phyloP scores from a whole-genome alignment of 2,888 invertebrate species.

The Lithophane ornitopus region DNA sequence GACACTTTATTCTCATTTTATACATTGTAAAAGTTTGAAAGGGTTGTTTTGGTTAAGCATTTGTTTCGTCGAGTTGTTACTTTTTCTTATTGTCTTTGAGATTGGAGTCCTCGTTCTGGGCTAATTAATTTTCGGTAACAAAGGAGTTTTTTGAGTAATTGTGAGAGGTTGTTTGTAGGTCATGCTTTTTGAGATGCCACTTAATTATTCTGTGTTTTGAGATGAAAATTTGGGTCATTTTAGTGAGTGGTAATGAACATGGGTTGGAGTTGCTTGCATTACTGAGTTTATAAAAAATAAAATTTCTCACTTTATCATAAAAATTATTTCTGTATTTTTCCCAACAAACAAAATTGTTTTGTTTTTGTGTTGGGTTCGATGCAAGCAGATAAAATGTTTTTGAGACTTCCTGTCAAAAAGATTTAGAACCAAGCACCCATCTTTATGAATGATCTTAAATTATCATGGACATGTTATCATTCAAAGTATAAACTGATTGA shows the following conservation, averaged over 20 bases:
- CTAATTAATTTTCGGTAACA: slow-evolving; percentile 69
- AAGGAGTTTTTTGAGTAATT: slow-evolving; percentile 61
- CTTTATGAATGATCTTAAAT: not conserved
- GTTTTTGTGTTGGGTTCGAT: not conserved
- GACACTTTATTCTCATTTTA: slow-evolving; percentile 66
- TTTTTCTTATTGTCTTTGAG: slow-evolving; percentile 62
- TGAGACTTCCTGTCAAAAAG: not conserved
- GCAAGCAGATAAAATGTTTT: not conserved
- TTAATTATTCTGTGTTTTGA: slow-evolving; percentile 53
- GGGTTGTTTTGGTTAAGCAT: slow-evolving; percentile 67
- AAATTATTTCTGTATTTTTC: not conserved
- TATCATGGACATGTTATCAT: not conserved
- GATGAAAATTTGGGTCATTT: slow-evolving; percentile 34
- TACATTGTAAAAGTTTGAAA: slow-evolving; percentile 69
- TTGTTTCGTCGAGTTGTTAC: slow-evolving; percentile 63
- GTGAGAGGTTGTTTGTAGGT: slow-evolving; percentile 54
- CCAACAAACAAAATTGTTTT: not conserved
- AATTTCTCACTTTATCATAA: not conserved
- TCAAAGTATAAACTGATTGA: slow-evolving; percentile 1
- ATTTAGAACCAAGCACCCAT: not conserved
- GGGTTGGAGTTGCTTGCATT: not conserved
- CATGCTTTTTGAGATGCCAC: slow-evolving; percentile 49
- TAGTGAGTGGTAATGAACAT: slow-evolving; percentile 34
- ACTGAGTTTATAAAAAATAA: not conserved
- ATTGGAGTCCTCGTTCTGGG: slow-evolving; percentile 60